A percentile compares a stretch with the other conserved stretches of the same genome.
These are phyloP conservation scores for Anthopleura xanthogrammica DNA, from an alignment of 92 coral and sea anemone species.

Conservation along the genomic window DNA sequence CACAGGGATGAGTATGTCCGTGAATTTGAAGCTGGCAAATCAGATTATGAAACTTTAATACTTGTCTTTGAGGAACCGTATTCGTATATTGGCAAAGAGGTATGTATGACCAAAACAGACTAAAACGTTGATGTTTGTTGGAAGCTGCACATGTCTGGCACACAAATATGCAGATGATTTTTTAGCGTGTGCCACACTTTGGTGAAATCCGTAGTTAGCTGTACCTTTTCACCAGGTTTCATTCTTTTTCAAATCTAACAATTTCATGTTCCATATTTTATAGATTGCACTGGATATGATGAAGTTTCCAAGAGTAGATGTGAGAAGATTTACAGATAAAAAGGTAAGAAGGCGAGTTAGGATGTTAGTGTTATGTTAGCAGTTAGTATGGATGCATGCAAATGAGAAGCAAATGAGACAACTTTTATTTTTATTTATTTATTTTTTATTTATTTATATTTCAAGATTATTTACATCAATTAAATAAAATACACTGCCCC, in stretches of 20 bases:
- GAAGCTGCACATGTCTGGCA: too few relatives aligned
- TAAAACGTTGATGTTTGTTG: too few relatives aligned
- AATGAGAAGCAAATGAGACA: too few relatives aligned
- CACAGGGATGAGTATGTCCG: conserved; percentile 42
- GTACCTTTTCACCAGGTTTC: not conserved
- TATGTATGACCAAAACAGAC: conserved; percentile 20
- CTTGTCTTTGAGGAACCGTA: conserved; percentile 80
- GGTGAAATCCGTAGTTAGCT: not conserved
- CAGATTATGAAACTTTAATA: conserved; percentile 48
- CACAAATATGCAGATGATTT: too few relatives aligned
- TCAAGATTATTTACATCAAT: too few relatives aligned
- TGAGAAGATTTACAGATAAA: conserved; percentile 70
- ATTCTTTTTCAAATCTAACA: not conserved
- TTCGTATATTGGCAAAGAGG: conserved; percentile 91
- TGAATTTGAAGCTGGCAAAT: conserved; percentile 37
- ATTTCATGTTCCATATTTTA: not conserved
- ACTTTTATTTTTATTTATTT: too few relatives aligned
- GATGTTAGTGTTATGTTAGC: too few relatives aligned
- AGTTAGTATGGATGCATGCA: too few relatives aligned
- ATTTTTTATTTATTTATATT: too few relatives aligned
- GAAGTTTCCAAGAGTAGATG: conserved; percentile 64
- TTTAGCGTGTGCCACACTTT: too few relatives aligned
- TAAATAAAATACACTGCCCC: too few relatives aligned
- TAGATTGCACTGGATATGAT: conserved; percentile 86
- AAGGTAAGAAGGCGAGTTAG: conserved; percentile 53